Percentiles rank a stretch among this genome's conserved stretches.
Evolutionary conservation across 2,888 invertebrate species (phyloP).

Genomic region (Oxycera nigricornis): DNA sequence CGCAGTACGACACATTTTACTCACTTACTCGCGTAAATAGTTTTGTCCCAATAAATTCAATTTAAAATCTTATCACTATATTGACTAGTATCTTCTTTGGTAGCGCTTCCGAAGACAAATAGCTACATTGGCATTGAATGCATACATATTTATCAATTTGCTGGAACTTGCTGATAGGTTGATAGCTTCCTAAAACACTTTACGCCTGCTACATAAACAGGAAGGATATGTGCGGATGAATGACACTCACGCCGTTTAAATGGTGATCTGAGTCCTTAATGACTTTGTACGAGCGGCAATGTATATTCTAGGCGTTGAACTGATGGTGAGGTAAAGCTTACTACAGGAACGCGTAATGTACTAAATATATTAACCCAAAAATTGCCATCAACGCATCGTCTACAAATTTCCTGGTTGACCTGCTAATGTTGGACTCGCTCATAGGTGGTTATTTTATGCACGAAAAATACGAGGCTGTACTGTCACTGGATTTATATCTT

Average conservation of each 20-base stretch:
- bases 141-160: background rate
- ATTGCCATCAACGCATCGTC: too few species aligned
- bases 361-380: too few species aligned
- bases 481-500: too few species aligned
- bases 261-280: slow-evolving; percentile 8
- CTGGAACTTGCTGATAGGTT: background rate
- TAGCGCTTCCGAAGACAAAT: background rate
- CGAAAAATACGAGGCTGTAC: too few species aligned
- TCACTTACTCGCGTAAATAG: too few species aligned
- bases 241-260: slow-evolving; percentile 2
- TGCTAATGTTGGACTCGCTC: too few species aligned
- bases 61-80: slow-evolving; percentile 11
- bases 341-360: too few species aligned
- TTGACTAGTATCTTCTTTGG: slow-evolving; percentile 24
- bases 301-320: background rate
- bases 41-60: background rate
- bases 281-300: slow-evolving; percentile 10
- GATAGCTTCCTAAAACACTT: background rate
- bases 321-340: background rate
- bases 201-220: background rate
- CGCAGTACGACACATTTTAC: too few species aligned
- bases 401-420: too few species aligned
- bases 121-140: slow-evolving; percentile 1
- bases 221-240: slow-evolving; percentile 30
- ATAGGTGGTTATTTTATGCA: too few species aligned